Base-by-base conservation (phyloP, 2,888 invertebrate species). In the Drepanosiphum platanoidis region DNA sequence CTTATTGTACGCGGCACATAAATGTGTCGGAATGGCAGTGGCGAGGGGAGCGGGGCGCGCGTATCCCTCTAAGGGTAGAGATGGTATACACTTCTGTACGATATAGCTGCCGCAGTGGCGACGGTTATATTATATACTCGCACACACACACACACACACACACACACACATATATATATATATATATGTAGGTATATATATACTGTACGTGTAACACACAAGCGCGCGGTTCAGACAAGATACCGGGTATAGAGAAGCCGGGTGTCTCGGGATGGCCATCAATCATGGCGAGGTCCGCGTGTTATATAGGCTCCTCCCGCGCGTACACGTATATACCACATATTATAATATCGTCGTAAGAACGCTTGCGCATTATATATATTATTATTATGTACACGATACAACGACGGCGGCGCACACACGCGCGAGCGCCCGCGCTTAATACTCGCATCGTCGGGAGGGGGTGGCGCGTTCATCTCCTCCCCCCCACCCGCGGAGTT, bases 201-300 rank as follows among this genome's bases (percentile, higher is more conserved):
- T n/a, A n/a, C n/a, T n/a, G n/a, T n/a, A n/a, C 52, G 18, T 18
- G 46, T n/a, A 15, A 46, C n/a, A n/a, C 32, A 32, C 70, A 42
- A 18, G 5, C n/a, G n/a, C n/a, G 30, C 46, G 34, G n/a, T 84
- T 46, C 75, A 77, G 84, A 84, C 84, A 84, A 84, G 84, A 84
- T 84, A 84, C 61, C 75, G 77, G 84, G 77, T 84, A 84, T 27
- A 66, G 77, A 75, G 75, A 84, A 84, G 75, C 77, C 84, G 84
- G 84, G 84, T 77, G 84, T 84, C 84, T 52, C 52, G 75, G 30
- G 71, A 61, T 15, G 77, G 68, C 77, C 75, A 84, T 84, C 84
- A 77, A 84, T 84, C 84, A 84, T 52, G 77, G 61, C 81, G 61
- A 72, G 72, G 81, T 82, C 75, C 66, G n/a, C n/a, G n/a, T 18